These are phyloP conservation scores for Spilarctia lutea DNA, from an alignment of 2,888 invertebrate genomes.

Conservation along the genomic window DNA sequence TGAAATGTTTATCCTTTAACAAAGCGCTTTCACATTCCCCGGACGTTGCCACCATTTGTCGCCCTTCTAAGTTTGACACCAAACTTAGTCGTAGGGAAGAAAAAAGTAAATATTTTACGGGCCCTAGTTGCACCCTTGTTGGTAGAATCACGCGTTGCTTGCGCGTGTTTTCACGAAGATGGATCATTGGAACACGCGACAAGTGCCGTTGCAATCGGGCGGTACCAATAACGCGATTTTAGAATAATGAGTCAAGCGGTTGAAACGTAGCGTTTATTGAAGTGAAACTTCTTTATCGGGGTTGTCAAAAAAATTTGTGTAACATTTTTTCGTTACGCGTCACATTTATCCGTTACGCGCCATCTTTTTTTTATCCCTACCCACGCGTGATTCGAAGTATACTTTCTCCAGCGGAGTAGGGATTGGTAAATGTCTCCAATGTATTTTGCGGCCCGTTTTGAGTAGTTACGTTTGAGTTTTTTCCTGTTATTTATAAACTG, in stretches of 20 bases:
- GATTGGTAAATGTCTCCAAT: too few relatives aligned
- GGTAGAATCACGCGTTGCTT: conserved; percentile 84
- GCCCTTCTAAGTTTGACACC: conserved; percentile 74
- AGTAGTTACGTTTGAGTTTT: too few relatives aligned
- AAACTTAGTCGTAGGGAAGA: conserved; percentile 71
- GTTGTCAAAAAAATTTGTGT: too few relatives aligned
- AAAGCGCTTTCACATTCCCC: conserved; percentile 61
- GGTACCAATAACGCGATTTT: conserved; percentile 46
- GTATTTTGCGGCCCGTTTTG: too few relatives aligned
- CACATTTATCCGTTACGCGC: too few relatives aligned
- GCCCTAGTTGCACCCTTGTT: conserved; percentile 77
- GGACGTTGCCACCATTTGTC: conserved; percentile 67
- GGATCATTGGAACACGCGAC: conserved; percentile 77
- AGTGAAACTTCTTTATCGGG: too few relatives aligned
- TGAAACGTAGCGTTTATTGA: conserved; percentile 12
- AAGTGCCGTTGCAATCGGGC: conserved; percentile 55
- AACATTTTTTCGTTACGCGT: too few relatives aligned
- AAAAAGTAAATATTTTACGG: conserved; percentile 81
- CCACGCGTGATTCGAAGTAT: too few relatives aligned
- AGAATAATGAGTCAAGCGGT: background rate
- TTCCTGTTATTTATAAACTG: too few relatives aligned
- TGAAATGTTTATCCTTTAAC: conserved; percentile 59
- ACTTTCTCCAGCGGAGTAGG: too few relatives aligned
- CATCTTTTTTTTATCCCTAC: too few relatives aligned
- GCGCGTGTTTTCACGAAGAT: conserved; percentile 83